Base-by-base conservation (phyloP, 2,797 vertebrate species). In the Myotis vivesi region DNA sequence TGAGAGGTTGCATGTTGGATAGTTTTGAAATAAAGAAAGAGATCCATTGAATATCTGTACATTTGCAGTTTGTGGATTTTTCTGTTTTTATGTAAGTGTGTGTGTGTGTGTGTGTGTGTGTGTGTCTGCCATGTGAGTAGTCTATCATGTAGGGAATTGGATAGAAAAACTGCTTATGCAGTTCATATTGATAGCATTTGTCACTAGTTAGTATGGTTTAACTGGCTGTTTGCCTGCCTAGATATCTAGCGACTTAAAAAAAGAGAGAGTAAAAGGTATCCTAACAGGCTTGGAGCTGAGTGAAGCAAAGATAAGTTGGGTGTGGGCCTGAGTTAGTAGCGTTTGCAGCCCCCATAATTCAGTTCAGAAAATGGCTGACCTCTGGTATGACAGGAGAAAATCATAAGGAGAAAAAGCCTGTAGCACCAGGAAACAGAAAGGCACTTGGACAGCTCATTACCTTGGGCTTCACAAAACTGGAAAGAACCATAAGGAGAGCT, bases 151-250 rank as follows among this genome's bases (percentile, higher is more conserved):
- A 83, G 73, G 75, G 69, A 92, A 84, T 20, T 75, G 62, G 25
- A 33, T 79, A 83, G 89, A 89, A 95, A 94, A 94, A 95, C 73
- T 83, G 38, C 51, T 66, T 30, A 53, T 15, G 44, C 64, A 59
- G 51, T 83, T 92, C 68, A 10, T 68, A 76, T 17, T 69, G 87
- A 89, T 92, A 79, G 69, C 33, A 44, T 41, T 87, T 92, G 92
- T 57, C 89, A 84, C 22, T 36, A 69, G 41, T 84, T 93, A 92
- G 79, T 84, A 64, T 95, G 90, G 89, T 95, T 97, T 81, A 75
- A 38, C 89, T 80, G 80, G 33, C 68, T 94, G 20, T 87, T 90
- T 93, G 77, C 72, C 76, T 87, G 68, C 36, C 75, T 75, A 44
- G 44, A 44, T 44, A n/a, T 76, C n/a, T 77, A 15, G 8, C 75